phyloP scores from a whole-genome alignment of 2,888 invertebrate genomes.

The Tuta absoluta region DNA sequence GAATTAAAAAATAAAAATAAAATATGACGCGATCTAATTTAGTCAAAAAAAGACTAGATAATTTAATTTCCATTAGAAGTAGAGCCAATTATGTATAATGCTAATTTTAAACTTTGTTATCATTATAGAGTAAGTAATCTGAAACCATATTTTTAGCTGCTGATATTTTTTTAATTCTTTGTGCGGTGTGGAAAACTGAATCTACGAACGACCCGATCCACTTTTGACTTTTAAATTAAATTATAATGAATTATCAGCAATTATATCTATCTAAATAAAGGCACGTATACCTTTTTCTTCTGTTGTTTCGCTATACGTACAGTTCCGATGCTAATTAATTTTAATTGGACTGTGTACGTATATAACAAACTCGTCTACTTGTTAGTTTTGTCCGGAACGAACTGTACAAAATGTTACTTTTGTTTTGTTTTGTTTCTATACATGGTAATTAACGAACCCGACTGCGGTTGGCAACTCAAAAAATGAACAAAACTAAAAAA shows the following conservation, averaged over 20 bases:
- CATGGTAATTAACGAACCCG: conserved; percentile 9
- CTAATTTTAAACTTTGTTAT: too few species aligned
- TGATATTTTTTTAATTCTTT: too few species aligned
- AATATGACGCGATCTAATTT: not conserved
- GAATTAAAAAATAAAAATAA: conserved; percentile 13
- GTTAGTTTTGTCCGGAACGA: conserved; percentile 45
- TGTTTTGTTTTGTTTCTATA: conserved; percentile 12
- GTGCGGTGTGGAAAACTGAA: too few species aligned
- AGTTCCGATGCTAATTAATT: conserved; percentile 77
- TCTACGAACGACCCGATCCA: too few species aligned
- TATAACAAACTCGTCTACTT: conserved; percentile 15
- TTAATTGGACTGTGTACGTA: conserved; percentile 62
- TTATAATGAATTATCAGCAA: not conserved
- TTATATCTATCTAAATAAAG: conserved; percentile 57
- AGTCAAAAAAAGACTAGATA: not conserved
- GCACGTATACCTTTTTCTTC: conserved; percentile 65
- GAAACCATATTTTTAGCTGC: too few species aligned
- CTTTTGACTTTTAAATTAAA: too few species aligned
- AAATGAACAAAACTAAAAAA: not conserved
- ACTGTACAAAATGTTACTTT: conserved; percentile 33
- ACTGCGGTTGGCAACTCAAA: not conserved
- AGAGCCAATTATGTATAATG: too few species aligned
- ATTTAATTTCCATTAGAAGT: not conserved
- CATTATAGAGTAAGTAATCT: too few species aligned
- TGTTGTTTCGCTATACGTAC: conserved; percentile 69